Base-by-base conservation (phyloP, 2,888 invertebrate genomes). In the Tholera decimalis region DNA sequence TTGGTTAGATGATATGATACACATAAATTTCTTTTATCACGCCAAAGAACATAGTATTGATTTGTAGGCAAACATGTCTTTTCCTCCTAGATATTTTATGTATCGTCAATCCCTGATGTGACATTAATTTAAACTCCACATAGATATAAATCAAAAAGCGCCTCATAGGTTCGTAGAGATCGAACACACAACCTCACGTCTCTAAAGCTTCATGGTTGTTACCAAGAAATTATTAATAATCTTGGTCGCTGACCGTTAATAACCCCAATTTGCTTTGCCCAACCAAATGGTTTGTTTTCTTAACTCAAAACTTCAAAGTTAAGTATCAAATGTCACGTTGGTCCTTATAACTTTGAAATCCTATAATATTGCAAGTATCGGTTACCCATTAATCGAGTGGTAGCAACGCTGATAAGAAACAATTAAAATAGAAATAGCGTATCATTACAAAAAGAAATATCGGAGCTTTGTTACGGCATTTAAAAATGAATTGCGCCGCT, bases 401-500 rank as follows among this genome's bases (percentile, higher is more conserved):
- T 44, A 28, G 11, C 44, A 55, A 15, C 20, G 28, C 37, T 60
- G 13, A 18, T 43, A 59, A 54, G 61, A 44, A 68, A 47, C 47
- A 62, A 70, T 68, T 61, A 61, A 67, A 75, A 72, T 53, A 51
- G 47, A 66, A 74, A 69, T 72, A 18, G 41, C 49, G 22, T n/a
- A 18, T 18, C 24, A 46, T 47, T 72, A 59, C 43, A 28, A 75
- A n/a, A 59, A 75, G 47, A 64, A 57, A 62, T 65, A 60, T 62
- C 30, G 61, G 22, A 61, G 39, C 26, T 33, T 43, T 41, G 35
- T 28, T 43, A 43, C 35, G 30, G 64, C 49, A 76, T 67, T 80
- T 77, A 63, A 62, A 76, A 83, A 81, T 75, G 75, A 77, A 83
- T 79, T 64, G 43, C 51, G 61, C 53, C 73, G 64, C 53, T 73